Base-by-base conservation (phyloP, 2,797 vertebrate species). In the Nyctalus aviator region DNA sequence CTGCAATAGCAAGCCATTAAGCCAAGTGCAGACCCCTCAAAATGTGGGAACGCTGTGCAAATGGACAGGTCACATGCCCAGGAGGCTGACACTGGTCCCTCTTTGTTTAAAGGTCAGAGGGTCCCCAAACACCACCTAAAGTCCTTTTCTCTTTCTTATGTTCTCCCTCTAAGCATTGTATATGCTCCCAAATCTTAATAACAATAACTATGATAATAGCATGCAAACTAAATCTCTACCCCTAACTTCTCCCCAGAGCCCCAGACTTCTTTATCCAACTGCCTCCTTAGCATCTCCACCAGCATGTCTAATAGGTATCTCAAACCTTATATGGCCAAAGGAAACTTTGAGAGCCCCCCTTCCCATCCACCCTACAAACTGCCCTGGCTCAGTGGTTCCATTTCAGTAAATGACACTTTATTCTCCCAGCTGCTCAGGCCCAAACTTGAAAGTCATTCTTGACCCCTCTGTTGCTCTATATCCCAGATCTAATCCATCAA, bases 371-470 rank as follows among this genome's bases (percentile, higher is more conserved):
- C 9, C 13, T 21, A 55, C 20, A 23, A 21, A 3, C 4, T 12
- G 11, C 2, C 11, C 12, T 87, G 57, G 44, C 50, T 82, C 17
- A 2, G 17, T 21, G 30, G 17, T 41, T 55, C 37, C 2, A 27
- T 57, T 76, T 87, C 30, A 85, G 14, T n/a, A 82, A 91, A 46
- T 50, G 46, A 7, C 55, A 41, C 25, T 73, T 72, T 68, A n/a
- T 71, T 64, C 9, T 84, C 30, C 12, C 8, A 73, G 30, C 13
- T 83, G 50, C 7, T 83, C 20, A 15, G 13, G 48, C 20, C 27
- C 73, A 13, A 57, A 53, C 30, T 6, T 90, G 55, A 78, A 86
- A 84, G 41, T 76, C 69, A 30, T 35, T 77, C 53, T 23, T 55
- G 53, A 55, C 53, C 53, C 21, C 53, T 55, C 53, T 55, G 20